Conservation (phyloP, 2,888 invertebrate species). For the Loripinus fragilis region DNA sequence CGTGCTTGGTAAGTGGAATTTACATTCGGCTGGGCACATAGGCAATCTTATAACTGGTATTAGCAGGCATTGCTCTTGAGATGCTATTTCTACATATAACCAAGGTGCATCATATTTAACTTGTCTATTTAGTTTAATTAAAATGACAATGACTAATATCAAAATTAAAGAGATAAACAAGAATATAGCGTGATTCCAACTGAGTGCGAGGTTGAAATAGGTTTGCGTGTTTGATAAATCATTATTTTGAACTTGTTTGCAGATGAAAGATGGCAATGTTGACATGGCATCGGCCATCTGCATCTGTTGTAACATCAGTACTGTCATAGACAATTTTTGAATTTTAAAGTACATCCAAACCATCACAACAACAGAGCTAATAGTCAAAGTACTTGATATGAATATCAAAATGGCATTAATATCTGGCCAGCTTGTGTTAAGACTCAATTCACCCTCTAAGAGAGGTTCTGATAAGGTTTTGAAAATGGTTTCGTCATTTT, state of each 20-base stretch:
- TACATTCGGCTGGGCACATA: conserved; percentile 12
- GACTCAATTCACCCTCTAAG: conserved; percentile 22
- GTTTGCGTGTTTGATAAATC: not conserved
- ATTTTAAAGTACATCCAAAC: conserved; percentile 10
- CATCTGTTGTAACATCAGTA: conserved; percentile 20
- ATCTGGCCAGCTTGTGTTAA: conserved; percentile 29
- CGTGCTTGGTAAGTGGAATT: not conserved
- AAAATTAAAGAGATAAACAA: conserved; percentile 6
- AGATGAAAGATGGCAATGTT: conserved; percentile 30
- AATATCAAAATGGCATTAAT: conserved; percentile 26
- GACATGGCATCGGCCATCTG: conserved; percentile 6
- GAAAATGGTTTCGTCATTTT: conserved; percentile 10
- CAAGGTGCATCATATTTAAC: conserved; percentile 1
- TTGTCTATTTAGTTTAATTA: not conserved
- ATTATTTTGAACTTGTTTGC: not conserved
- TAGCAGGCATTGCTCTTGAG: not conserved
- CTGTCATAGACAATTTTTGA: conserved; percentile 16
- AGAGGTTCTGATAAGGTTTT: conserved; percentile 25
- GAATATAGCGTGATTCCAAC: conserved; percentile 27
- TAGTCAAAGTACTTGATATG: not conserved
- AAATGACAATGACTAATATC: conserved; percentile 5
- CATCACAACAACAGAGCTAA: not conserved
- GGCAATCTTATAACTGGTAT: conserved; percentile 9
- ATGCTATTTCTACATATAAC: conserved; percentile 7
- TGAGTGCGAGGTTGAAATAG: not conserved